Percentiles rank a stretch among this genome's conserved stretches.
Conservation (phyloP, 2,888 invertebrate species). For the Amblyjoppa proteus region DNA sequence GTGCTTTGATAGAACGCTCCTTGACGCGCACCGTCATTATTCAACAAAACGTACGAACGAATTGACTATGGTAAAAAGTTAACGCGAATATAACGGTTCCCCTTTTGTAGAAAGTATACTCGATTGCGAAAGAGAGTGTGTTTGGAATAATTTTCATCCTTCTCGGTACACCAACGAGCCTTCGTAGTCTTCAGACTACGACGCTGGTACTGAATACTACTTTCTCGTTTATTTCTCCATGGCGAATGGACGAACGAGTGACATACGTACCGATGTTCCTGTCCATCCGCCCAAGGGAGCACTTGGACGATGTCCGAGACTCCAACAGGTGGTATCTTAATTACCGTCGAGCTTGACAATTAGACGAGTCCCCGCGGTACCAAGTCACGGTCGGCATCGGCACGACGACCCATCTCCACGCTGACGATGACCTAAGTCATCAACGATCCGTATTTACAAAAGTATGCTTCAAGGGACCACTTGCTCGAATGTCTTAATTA, state of each 20-base stretch:
- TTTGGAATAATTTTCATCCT: constrained; percentile 23
- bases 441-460: constrained; percentile 48
- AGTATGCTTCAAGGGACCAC: constrained; percentile 35
- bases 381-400: constrained; percentile 32
- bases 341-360: constrained; percentile 57
- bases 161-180: neutral
- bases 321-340: constrained; percentile 51
- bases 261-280: constrained; percentile 16
- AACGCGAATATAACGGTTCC: neutral
- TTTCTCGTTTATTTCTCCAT: constrained; percentile 23
- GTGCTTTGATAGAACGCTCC: constrained; percentile 33
- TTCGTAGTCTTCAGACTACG: neutral
- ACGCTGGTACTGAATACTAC: constrained; percentile 2
- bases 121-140: neutral
- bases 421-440: constrained; percentile 38
- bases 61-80: constrained; percentile 23
- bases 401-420: constrained; percentile 1
- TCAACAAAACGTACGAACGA: constrained; percentile 30
- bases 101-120: constrained; percentile 9
- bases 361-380: constrained; percentile 48
- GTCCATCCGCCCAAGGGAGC: constrained; percentile 49
- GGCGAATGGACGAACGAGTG: constrained; percentile 19
- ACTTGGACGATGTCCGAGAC: constrained; percentile 29
- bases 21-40: constrained; percentile 28
- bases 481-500: constrained; percentile 74